Evolutionary conservation across 37 sponge, comb jelly and placozoan species (phyloP).

Genomic region (Chondrosia reniformis): DNA sequence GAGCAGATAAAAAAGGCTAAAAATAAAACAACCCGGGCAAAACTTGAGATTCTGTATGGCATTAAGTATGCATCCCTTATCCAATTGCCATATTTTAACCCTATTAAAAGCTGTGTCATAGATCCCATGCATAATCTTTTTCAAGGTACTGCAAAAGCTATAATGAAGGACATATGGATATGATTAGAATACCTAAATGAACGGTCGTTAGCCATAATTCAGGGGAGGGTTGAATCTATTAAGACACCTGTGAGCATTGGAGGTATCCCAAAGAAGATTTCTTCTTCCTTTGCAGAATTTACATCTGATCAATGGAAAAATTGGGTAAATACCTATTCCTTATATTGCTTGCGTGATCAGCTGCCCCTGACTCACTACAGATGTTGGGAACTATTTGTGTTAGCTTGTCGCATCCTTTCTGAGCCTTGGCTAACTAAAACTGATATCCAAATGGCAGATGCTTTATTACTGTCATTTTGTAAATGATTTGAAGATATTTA

Average conservation of each 20-base stretch:
- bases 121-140: constrained; percentile 62
- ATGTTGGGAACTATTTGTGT: constrained; percentile 29
- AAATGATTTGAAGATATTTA: not conserved
- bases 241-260: constrained; percentile 19
- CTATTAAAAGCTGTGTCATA: constrained; percentile 27
- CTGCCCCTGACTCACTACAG: constrained; percentile 16
- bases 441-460: not conserved
- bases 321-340: constrained; percentile 32
- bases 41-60: constrained; percentile 14
- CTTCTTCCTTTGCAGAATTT: constrained; percentile 35
- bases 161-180: constrained; percentile 15
- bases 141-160: not conserved
- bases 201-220: not conserved
- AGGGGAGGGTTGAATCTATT: constrained; percentile 19
- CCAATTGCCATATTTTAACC: constrained; percentile 17
- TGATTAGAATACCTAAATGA: not conserved
- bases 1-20: not conserved
- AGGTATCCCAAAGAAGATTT: constrained; percentile 33
- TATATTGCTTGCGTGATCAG: constrained; percentile 8
- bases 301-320: constrained; percentile 54
- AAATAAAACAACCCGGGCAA: not conserved
- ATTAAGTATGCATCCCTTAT: constrained; percentile 27
- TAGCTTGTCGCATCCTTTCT: constrained; percentile 8
- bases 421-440: not conserved
- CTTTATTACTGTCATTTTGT: not conserved